phyloP scores from a whole-genome alignment of 2,888 invertebrate genomes.

The Lithophane semibrunnea region DNA sequence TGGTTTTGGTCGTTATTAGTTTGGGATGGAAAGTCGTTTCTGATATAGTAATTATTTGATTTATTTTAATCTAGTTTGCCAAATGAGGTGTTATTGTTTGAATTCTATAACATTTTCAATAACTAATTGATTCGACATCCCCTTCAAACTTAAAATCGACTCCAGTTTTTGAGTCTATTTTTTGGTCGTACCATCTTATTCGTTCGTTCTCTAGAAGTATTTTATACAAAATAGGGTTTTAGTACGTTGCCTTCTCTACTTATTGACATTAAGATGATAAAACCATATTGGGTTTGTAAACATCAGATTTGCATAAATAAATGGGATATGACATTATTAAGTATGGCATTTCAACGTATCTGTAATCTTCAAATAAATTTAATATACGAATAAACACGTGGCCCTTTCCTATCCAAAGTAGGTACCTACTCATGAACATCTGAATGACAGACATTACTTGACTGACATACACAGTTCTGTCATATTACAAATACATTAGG shows the following conservation, averaged over 20 bases:
- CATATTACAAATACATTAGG: conserved; percentile 43
- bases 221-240: too few species aligned
- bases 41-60: background rate
- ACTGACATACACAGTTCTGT: conserved; percentile 26
- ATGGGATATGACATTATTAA: background rate
- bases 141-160: too few species aligned
- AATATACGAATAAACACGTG: too few species aligned
- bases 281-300: too few species aligned
- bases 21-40: background rate
- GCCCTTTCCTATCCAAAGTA: background rate
- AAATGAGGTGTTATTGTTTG: background rate
- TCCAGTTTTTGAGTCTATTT: too few species aligned
- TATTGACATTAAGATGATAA: too few species aligned
- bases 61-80: background rate
- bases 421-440: background rate
- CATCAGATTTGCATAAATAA: background rate
- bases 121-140: too few species aligned
- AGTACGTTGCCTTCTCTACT: too few species aligned
- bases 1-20: background rate
- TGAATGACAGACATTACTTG: conserved; percentile 20
- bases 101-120: background rate
- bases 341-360: too few species aligned
- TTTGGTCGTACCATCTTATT: too few species aligned
- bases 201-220: too few species aligned
- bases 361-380: background rate